Conservation (phyloP, 1,140 invertebrate genomes). For the Sminthurinus signatus region DNA sequence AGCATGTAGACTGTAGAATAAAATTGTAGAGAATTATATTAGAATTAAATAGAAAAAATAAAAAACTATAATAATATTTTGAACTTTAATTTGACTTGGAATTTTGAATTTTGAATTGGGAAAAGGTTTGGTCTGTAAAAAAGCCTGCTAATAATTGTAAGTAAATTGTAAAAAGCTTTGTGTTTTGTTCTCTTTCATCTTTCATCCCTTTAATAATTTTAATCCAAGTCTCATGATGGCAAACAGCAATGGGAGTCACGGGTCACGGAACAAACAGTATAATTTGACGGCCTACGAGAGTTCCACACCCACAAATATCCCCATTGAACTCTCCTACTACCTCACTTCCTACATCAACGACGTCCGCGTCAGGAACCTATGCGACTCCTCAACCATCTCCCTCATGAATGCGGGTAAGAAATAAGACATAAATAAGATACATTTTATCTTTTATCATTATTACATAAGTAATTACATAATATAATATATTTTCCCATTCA, state of each 20-base stretch:
- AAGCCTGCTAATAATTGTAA: too few relatives aligned
- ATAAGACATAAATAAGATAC: background rate
- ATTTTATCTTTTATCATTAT: background rate
- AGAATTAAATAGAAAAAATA: too few relatives aligned
- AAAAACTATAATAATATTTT: too few relatives aligned
- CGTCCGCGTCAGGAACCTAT: constrained; percentile 7
- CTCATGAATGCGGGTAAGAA: constrained; percentile 31
- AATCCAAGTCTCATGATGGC: background rate
- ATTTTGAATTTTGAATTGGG: too few relatives aligned
- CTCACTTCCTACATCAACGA: constrained; percentile 34
- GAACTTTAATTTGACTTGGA: too few relatives aligned
- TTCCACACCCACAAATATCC: constrained; percentile 37
- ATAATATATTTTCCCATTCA: background rate
- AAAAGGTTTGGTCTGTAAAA: too few relatives aligned
- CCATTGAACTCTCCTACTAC: constrained; percentile 38
- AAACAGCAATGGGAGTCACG: background rate
- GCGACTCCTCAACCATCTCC: constrained; percentile 22
- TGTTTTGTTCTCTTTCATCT: too few relatives aligned
- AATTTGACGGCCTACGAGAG: constrained; percentile 34
- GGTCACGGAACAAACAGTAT: constrained; percentile 8
- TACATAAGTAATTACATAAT: background rate
- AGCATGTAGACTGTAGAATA: too few relatives aligned
- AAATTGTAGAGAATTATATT: too few relatives aligned
- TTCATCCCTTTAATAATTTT: too few relatives aligned
- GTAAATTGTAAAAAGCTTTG: too few relatives aligned